A percentile compares a stretch with the other conserved stretches of the same genome.
These are phyloP conservation scores for Caenorhabditis sp. DNA, from an alignment of 2,888 invertebrate species.

Conservation along the genomic window DNA sequence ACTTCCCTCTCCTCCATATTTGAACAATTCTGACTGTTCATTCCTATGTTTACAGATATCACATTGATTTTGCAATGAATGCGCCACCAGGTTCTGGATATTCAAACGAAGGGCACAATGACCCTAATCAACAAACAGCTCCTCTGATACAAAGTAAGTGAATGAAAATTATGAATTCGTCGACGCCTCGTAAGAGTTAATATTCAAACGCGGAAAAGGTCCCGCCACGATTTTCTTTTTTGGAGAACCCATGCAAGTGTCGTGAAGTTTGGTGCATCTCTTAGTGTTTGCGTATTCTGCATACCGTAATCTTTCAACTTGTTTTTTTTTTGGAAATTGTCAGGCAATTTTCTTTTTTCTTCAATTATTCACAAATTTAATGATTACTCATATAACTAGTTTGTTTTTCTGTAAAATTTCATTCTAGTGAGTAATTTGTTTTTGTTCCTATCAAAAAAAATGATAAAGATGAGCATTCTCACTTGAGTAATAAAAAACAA, in stretches of 20 bases:
- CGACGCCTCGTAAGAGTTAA: too few species aligned
- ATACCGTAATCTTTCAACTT: not conserved
- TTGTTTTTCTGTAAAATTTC: too few species aligned
- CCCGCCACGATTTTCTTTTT: too few species aligned
- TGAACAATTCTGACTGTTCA: conserved; percentile 6
- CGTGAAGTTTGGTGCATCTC: not conserved
- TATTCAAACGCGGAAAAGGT: too few species aligned
- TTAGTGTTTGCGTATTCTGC: not conserved
- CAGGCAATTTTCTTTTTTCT: not conserved
- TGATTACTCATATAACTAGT: too few species aligned
- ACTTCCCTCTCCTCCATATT: not conserved
- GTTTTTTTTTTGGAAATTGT: not conserved
- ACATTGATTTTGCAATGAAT: conserved; percentile 14
- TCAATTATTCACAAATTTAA: not conserved
- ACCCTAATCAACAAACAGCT: not conserved
- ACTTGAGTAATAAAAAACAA: too few species aligned
- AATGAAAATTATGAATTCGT: too few species aligned
- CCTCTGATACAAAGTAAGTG: not conserved
- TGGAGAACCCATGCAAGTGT: not conserved
- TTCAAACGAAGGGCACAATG: not conserved
- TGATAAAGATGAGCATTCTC: too few species aligned
- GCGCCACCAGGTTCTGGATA: conserved; percentile 15
- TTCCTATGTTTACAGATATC: conserved; percentile 1
- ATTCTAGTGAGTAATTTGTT: not conserved
- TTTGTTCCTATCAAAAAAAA: too few species aligned